Conservation (phyloP, 2,888 invertebrate genomes). For the Petrolisthes manimaculis region DNA sequence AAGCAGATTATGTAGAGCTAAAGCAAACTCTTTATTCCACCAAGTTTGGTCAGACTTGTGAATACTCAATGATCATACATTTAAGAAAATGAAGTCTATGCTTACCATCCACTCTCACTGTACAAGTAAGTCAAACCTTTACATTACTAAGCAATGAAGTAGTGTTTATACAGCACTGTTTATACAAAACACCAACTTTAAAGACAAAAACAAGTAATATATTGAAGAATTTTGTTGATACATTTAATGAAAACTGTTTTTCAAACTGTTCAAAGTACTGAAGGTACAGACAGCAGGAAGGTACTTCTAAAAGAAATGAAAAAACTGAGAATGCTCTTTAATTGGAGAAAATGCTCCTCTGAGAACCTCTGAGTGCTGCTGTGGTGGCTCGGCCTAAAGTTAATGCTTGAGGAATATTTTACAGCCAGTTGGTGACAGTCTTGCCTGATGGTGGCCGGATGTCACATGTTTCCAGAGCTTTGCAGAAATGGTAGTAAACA, state of each 20-base stretch:
- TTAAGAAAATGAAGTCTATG: background rate
- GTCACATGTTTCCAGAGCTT: constrained; percentile 61
- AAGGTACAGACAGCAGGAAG: too few species aligned
- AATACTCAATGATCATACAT: constrained; percentile 10
- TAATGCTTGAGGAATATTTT: constrained; percentile 53
- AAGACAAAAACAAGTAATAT: too few species aligned
- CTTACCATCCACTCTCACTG: constrained; percentile 4
- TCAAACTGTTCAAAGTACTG: too few species aligned
- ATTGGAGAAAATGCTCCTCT: constrained; percentile 58
- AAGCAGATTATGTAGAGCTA: too few species aligned
- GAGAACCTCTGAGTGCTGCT: constrained; percentile 46
- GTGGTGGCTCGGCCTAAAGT: constrained; percentile 45
- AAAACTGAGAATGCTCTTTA: background rate
- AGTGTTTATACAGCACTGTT: too few species aligned
- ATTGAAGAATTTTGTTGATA: too few species aligned
- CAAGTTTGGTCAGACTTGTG: too few species aligned
- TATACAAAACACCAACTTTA: too few species aligned
- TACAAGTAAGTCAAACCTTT: background rate
- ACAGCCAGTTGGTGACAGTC: constrained; percentile 63
- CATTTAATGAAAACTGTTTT: too few species aligned
- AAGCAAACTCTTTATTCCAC: too few species aligned
- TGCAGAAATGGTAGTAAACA: constrained; percentile 36
- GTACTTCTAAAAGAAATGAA: too few species aligned
- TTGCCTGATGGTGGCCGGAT: constrained; percentile 57
- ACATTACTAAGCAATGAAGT: too few species aligned